Conservation (phyloP, 2,113 vertebrate genomes). For the Cnemophilus loriae region DNA sequence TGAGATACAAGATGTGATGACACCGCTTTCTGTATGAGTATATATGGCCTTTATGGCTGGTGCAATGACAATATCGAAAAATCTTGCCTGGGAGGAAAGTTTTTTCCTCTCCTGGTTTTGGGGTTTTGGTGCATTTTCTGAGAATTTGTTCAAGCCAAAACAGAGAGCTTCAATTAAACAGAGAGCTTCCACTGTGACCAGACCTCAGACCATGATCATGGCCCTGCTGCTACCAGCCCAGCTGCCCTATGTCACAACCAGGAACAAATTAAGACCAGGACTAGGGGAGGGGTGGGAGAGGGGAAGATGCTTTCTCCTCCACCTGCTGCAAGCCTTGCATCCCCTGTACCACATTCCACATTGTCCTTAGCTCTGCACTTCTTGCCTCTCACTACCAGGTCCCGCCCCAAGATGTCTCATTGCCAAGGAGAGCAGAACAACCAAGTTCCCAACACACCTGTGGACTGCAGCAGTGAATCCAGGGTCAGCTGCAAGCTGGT, state of each 20-base stretch:
- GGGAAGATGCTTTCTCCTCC: background rate
- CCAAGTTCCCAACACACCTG: background rate
- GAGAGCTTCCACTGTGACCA: background rate
- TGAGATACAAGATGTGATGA: background rate
- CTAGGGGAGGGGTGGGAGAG: fast-evolving
- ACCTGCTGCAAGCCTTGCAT: background rate
- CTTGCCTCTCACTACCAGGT: background rate
- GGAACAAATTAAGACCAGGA: background rate
- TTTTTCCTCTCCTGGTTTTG: background rate
- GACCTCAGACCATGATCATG: background rate
- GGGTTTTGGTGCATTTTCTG: background rate
- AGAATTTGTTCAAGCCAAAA: background rate
- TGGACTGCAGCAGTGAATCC: background rate
- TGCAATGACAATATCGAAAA: background rate
- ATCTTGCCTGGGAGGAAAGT: background rate
- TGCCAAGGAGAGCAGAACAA: background rate
- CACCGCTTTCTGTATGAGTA: background rate
- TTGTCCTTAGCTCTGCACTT: fast-evolving
- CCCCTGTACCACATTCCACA: background rate
- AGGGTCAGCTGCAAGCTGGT: background rate
- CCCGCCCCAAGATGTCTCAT: background rate
- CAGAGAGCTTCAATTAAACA: background rate
- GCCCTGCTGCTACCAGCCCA: background rate
- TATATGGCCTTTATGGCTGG: background rate
- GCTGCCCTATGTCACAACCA: background rate